Evolutionary conservation across 1,140 invertebrate species (phyloP), one percentile per base, ranked within the genome.

Genomic region (Babylonia areolata): DNA sequence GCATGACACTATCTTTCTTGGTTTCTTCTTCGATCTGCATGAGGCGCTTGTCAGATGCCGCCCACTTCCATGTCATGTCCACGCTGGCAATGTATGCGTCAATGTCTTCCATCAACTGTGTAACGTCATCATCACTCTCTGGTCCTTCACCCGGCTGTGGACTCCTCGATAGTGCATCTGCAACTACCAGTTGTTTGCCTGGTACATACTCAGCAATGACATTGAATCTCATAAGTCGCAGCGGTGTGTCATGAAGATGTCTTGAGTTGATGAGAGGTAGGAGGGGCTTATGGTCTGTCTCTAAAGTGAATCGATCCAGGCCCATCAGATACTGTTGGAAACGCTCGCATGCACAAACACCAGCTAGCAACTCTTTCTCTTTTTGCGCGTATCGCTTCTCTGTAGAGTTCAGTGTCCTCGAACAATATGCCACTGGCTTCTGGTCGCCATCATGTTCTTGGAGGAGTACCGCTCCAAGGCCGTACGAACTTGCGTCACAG

Each of bases 301-400:
- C 12, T 2, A 94, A 75, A 51, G 73, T 85, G 37, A 91, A 87
- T 9, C 37, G 69, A 3, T 91, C 87, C 31, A 89, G 90, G 77
- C 94, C 95, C 87, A 90, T 93, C 9, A 95, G 80, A 89, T 95
- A 96, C 71, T 94, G 87, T n/a, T 94, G 90, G 90, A 95, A 96
- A 89, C 95, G 95, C 81, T 93, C 92, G 31, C 96, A 93, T 5
- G 93, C 94, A 91, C 93, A 95, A 0, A 95, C 86, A n/a, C 95
- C 92, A 17, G 94, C 94, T n/a, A 95, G 89, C 9, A 93, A 95
- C 92, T 96, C 95, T 90, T 94, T 95, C 71, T 96, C 95, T 39
- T 95, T 94, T 87, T 95, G 94, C 23, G 93, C 90, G 77, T 96
- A 95, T 77, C 93, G 95, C 87, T 90, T 87, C 88, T 96, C 94